Conservation (phyloP, 2,113 vertebrate species). For the Phodopus roborovskii region DNA sequence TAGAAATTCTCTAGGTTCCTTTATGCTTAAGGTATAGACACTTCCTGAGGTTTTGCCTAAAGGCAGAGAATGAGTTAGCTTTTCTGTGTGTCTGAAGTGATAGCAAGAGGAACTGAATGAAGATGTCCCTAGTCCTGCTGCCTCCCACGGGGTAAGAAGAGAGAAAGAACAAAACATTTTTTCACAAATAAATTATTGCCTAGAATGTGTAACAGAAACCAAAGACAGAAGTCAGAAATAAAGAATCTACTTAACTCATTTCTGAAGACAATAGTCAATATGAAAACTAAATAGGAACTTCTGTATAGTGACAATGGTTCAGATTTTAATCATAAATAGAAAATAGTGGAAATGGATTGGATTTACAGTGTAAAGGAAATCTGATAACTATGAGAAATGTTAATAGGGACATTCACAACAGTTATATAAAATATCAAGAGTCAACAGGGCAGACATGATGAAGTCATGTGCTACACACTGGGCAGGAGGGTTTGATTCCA, state of each 20-base stretch:
- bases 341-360: neutral
- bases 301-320: no score
- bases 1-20: neutral
- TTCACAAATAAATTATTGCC: neutral
- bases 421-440: neutral
- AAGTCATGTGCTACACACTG: rapidly evolving
- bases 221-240: neutral
- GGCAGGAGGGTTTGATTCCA: neutral
- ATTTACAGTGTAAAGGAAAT: neutral
- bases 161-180: neutral
- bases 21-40: neutral
- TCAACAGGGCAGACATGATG: neutral
- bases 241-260: neutral
- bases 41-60: slow-evolving; percentile 1
- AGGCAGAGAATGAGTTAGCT: neutral
- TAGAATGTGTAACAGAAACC: neutral
- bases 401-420: neutral
- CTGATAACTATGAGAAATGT: neutral
- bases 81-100: neutral
- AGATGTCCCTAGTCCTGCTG: neutral
- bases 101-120: neutral
- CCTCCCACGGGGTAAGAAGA: neutral
- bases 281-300: neutral
- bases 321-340: neutral
- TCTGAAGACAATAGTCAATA: neutral